Conservation (phyloP, 2,113 vertebrate species). For the Lota lota region DNA sequence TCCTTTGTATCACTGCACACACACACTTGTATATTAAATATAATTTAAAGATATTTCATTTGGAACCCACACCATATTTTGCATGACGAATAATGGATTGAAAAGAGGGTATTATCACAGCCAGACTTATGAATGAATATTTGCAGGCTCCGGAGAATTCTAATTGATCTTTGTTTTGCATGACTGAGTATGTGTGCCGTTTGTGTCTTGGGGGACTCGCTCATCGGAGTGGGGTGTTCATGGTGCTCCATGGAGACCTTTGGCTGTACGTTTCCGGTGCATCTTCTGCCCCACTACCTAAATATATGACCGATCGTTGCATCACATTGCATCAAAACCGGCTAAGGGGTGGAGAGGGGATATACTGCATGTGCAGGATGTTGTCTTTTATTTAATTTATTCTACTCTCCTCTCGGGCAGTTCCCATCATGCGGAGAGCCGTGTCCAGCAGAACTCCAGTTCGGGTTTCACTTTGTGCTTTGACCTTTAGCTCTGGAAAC, state of each 20-base stretch:
- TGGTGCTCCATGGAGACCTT: neutral
- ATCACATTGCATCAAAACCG: too few relatives aligned
- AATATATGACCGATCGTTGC: too few relatives aligned
- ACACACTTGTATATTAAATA: too few relatives aligned
- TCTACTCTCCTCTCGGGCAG: slow-evolving; percentile 41
- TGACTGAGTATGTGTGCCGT: neutral
- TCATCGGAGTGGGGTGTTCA: neutral
- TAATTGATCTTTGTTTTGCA: neutral
- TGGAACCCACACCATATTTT: too few relatives aligned
- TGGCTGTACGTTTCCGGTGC: too few relatives aligned
- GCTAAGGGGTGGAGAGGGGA: neutral
- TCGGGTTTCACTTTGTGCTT: slow-evolving; percentile 66
- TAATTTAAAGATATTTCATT: too few relatives aligned
- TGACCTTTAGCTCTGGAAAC: slow-evolving; percentile 70
- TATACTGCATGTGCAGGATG: neutral
- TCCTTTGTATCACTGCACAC: too few relatives aligned
- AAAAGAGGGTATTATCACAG: too few relatives aligned
- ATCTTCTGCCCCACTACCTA: too few relatives aligned
- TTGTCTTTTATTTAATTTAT: slow-evolving; percentile 44
- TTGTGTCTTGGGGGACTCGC: neutral
- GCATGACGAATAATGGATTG: too few relatives aligned
- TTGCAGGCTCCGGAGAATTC: too few relatives aligned
- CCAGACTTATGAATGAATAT: too few relatives aligned
- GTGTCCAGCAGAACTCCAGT: slow-evolving; percentile 58
- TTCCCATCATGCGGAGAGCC: slow-evolving; percentile 60